These are phyloP conservation scores for Otus sunia DNA, from an alignment of 2,113 vertebrate species.

Conservation along the genomic window DNA sequence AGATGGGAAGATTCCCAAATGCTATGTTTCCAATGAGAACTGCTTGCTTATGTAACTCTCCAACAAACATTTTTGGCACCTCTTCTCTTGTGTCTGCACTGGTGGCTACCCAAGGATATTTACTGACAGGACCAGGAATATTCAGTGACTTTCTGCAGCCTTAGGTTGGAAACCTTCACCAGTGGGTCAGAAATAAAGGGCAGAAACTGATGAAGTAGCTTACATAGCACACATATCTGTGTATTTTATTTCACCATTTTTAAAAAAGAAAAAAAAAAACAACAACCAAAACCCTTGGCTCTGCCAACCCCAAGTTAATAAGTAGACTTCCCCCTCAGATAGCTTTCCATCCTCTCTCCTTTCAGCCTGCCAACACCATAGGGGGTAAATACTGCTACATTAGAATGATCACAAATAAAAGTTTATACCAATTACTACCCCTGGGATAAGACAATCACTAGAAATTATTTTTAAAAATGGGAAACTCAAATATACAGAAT, in stretches of 20 bases:
- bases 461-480: background rate
- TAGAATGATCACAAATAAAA: background rate
- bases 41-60: background rate
- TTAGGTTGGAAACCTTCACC: background rate
- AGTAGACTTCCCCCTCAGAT: background rate
- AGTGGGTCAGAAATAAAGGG: background rate
- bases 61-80: background rate
- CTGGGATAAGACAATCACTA: background rate
- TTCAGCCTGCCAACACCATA: background rate
- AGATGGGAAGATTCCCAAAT: background rate
- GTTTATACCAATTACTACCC: background rate
- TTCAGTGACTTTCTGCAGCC: background rate
- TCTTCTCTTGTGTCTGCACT: background rate
- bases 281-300: background rate
- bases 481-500: background rate
- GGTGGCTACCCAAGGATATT: background rate
- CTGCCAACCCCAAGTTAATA: background rate
- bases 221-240: background rate
- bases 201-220: background rate
- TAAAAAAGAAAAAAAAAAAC: background rate
- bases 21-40: background rate
- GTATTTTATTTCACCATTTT: background rate
- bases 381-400: background rate
- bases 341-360: background rate
- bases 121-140: background rate